A percentile compares a stretch with the other conserved stretches of the same genome.
phyloP scores from a whole-genome alignment of 2,888 invertebrate genomes.

The Flexamia atlantica region DNA sequence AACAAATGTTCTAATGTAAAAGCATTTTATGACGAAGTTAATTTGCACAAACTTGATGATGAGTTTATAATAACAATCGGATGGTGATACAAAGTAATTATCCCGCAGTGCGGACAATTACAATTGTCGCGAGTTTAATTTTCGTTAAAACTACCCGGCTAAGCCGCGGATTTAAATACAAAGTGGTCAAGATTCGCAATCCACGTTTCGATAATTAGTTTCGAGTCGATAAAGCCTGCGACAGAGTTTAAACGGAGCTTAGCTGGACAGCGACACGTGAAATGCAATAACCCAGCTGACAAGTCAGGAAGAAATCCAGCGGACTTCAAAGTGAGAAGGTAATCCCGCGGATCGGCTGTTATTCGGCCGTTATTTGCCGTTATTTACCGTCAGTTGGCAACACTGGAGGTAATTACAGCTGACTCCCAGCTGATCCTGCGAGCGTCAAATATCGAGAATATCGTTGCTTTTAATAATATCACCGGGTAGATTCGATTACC shows the following conservation, averaged over 20 bases:
- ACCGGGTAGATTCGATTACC: conserved; percentile 54
- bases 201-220: conserved; percentile 38
- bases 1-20: no score
- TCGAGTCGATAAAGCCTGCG: conserved; percentile 33
- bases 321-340: conserved; percentile 50
- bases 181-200: conserved; percentile 21
- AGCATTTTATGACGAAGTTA: no score
- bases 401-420: conserved; percentile 50
- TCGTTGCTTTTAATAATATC: conserved; percentile 64
- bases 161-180: conserved; percentile 41
- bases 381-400: conserved; percentile 56
- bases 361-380: conserved; percentile 31
- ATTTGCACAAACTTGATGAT: no score
- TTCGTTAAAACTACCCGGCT: neutral
- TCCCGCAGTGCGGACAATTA: neutral
- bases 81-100: neutral
- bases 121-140: neutral
- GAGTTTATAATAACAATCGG: no score
- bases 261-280: neutral
- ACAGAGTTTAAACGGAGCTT: conserved; percentile 53
- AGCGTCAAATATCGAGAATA: conserved; percentile 53
- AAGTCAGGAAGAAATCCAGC: conserved; percentile 54
- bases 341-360: conserved; percentile 52
- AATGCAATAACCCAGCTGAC: conserved; percentile 54
- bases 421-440: conserved; percentile 58